A percentile compares a stretch with the other conserved stretches of the same genome.
Conservation (phyloP, 1,140 invertebrate species). For the Neoseiulus cucumeris region DNA sequence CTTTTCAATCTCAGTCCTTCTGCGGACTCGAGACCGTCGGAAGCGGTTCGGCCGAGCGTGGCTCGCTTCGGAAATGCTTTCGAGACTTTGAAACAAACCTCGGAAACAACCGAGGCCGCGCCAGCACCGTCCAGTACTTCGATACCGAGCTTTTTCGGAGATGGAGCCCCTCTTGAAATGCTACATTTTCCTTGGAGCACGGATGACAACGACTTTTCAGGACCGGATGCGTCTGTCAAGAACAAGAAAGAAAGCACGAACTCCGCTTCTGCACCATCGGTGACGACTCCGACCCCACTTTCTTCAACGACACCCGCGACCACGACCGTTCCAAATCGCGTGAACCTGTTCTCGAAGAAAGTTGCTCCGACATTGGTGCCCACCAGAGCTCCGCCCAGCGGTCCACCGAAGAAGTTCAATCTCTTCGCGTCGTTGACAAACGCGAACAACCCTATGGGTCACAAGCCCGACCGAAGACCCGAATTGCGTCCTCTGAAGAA, state of each 20-base stretch:
- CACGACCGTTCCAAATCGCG: conserved; percentile 20
- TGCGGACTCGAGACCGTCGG: conserved; percentile 13
- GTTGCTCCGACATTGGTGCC: neutral
- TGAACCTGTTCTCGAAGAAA: conserved; percentile 1
- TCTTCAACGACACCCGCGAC: conserved; percentile 21
- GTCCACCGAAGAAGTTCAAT: neutral
- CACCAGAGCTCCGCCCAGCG: neutral
- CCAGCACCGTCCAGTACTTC: neutral
- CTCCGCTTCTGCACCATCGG: neutral
- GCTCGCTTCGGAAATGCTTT: neutral
- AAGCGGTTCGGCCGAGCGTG: conserved; percentile 10
- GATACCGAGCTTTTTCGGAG: neutral
- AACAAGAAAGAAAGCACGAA: too few relatives aligned
- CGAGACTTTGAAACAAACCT: too few relatives aligned
- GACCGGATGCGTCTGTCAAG: too few relatives aligned
- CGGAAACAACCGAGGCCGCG: neutral
- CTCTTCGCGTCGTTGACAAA: neutral
- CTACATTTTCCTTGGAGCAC: neutral
- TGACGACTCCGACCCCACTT: conserved; percentile 16
- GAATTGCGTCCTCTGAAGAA: neutral
- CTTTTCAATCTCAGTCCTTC: neutral
- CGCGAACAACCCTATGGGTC: neutral
- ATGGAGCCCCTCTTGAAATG: neutral
- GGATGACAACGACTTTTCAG: neutral
- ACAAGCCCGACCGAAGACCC: neutral